Evolutionary conservation across 2,888 invertebrate genomes (phyloP).

Genomic region (Andrena camellia): DNA sequence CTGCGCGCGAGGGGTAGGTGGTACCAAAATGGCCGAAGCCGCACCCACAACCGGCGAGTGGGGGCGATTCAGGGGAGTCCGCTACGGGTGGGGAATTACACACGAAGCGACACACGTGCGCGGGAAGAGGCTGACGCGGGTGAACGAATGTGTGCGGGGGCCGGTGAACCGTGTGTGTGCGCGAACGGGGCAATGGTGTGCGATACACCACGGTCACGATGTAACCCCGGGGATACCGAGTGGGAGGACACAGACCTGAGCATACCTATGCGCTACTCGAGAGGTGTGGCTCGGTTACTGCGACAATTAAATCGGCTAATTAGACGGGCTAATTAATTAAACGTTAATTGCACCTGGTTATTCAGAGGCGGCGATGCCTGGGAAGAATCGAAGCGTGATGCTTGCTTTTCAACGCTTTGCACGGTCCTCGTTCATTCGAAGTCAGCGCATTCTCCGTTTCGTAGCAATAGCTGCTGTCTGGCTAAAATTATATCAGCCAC

Average conservation of each 20-base stretch:
- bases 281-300: conserved; percentile 71
- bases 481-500: too few relatives aligned
- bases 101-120: conserved; percentile 67
- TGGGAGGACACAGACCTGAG: conserved; percentile 64
- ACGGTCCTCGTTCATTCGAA: too few relatives aligned
- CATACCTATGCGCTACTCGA: conserved; percentile 72
- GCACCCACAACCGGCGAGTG: conserved; percentile 76
- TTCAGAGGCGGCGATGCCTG: too few relatives aligned
- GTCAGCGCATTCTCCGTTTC: too few relatives aligned
- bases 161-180: conserved; percentile 49
- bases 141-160: conserved; percentile 37
- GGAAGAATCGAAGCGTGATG: background rate
- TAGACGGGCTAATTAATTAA: conserved; percentile 47
- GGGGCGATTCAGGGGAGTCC: conserved; percentile 79
- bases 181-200: conserved; percentile 37
- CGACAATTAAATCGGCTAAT: conserved; percentile 25
- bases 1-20: conserved; percentile 80
- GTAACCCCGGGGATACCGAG: conserved; percentile 64
- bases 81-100: conserved; percentile 68
- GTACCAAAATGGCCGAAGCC: conserved; percentile 83
- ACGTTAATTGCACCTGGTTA: conserved; percentile 27
- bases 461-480: too few relatives aligned
- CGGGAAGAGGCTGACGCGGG: conserved; percentile 42
- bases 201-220: conserved; percentile 61
- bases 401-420: too few relatives aligned